Evolutionary conservation across 2,797 vertebrate genomes (phyloP).

Genomic region (Pseudochaenichthys georgianus): DNA sequence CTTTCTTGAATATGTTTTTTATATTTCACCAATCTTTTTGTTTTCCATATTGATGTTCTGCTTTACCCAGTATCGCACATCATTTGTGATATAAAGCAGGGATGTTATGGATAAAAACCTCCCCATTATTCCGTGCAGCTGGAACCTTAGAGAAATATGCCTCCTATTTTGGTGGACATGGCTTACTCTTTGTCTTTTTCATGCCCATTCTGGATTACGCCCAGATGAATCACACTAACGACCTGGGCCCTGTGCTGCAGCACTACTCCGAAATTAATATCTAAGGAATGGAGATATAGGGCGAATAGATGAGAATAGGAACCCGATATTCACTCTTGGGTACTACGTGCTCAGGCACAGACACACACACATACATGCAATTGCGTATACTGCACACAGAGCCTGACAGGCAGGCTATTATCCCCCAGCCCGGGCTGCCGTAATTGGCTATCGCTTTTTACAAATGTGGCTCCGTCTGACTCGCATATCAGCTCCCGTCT

Average conservation of each 20-base stretch:
- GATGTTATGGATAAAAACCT: constrained; percentile 56
- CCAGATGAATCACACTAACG: constrained; percentile 87
- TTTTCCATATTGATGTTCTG: constrained; percentile 41
- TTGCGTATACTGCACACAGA: constrained; percentile 73
- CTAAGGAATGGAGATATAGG: constrained; percentile 85
- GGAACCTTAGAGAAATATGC: constrained; percentile 66
- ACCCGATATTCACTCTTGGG: constrained; percentile 85
- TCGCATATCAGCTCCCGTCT: constrained; percentile 83
- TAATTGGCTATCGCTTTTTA: constrained; percentile 91
- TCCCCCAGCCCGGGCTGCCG: constrained; percentile 85
- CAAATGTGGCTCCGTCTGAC: constrained; percentile 86
- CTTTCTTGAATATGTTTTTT: constrained; percentile 23
- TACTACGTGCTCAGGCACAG: constrained; percentile 67
- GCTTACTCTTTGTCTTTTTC: constrained; percentile 61
- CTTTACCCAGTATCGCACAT: constrained; percentile 36
- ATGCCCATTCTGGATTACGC: constrained; percentile 69
- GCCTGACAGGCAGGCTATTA: constrained; percentile 88
- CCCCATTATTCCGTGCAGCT: constrained; percentile 49
- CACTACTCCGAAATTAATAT: constrained; percentile 88
- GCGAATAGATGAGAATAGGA: constrained; percentile 91
- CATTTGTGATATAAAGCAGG: constrained; percentile 43
- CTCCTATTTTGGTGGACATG: constrained; percentile 57
- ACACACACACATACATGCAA: constrained; percentile 62
- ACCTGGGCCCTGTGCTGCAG: constrained; percentile 83
- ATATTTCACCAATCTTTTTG: constrained; percentile 32